phyloP scores from a whole-genome alignment of 2,797 vertebrate genomes.

The Gymnodraco acuticeps region DNA sequence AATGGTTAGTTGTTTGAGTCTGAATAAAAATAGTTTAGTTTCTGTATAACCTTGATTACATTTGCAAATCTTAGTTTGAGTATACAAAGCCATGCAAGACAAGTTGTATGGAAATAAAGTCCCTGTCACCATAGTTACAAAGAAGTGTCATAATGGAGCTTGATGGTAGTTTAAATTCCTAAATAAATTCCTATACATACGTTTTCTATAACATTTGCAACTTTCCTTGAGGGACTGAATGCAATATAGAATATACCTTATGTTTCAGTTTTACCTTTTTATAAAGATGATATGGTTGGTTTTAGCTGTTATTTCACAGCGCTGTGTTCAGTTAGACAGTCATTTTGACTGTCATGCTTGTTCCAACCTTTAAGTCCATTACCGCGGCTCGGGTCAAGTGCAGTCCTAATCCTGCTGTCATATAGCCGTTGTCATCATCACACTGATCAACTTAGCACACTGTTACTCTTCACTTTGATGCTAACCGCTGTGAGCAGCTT shows the following conservation, averaged over 20 bases:
- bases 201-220: neutral
- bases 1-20: neutral
- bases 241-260: neutral
- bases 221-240: neutral
- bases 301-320: constrained; percentile 17
- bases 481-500: constrained; percentile 37
- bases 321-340: constrained; percentile 19
- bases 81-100: neutral
- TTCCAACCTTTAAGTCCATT: constrained; percentile 59
- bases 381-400: constrained; percentile 35
- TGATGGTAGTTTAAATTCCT: neutral
- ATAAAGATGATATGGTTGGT: constrained; percentile 8
- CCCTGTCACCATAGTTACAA: neutral
- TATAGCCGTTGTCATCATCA: constrained; percentile 29
- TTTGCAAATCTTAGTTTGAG: neutral
- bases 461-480: constrained; percentile 38
- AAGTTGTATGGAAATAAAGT: neutral
- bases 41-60: neutral
- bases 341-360: constrained; percentile 46
- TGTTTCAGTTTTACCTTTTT: constrained; percentile 14
- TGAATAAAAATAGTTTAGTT: neutral
- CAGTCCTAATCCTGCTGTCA: constrained; percentile 47
- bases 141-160: neutral
- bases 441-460: constrained; percentile 34
- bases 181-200: neutral